Conservation (phyloP, 2,113 vertebrate genomes). For the Vanacampus margaritifer region DNA sequence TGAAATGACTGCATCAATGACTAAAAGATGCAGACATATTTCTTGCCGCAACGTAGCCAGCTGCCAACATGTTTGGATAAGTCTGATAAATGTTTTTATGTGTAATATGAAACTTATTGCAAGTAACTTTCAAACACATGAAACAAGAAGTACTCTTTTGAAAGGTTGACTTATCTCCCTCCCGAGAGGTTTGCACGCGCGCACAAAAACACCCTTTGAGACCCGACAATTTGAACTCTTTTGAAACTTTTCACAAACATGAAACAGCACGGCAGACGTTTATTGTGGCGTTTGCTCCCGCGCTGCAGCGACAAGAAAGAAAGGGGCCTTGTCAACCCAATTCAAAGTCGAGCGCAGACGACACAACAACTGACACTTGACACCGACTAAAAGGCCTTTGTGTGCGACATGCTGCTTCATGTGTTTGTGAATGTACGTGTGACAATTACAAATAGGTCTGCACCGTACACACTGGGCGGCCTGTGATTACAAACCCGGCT, state of each 20-base stretch:
- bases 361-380: neutral
- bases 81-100: neutral
- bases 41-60: neutral
- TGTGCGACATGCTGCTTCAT: neutral
- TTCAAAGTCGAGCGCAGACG: slow-evolving; percentile 28
- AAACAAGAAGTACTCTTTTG: slow-evolving; percentile 22
- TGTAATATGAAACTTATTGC: slow-evolving; percentile 1
- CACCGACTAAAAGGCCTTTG: slow-evolving; percentile 2
- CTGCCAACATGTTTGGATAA: neutral
- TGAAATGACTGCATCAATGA: no score
- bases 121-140: slow-evolving; percentile 31
- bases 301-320: slow-evolving; percentile 12
- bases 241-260: slow-evolving; percentile 44
- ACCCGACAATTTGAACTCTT: slow-evolving; percentile 43
- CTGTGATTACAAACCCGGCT: slow-evolving; percentile 31
- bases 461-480: slow-evolving; percentile 13
- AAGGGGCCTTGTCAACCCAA: neutral
- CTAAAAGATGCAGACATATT: no score
- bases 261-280: slow-evolving; percentile 47
- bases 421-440: neutral
- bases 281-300: slow-evolving; percentile 46
- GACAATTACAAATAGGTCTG: slow-evolving; percentile 7
- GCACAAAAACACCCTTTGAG: slow-evolving; percentile 31
- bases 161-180: slow-evolving; percentile 35
- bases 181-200: slow-evolving; percentile 25